Percentiles rank a stretch among this genome's conserved stretches.
Evolutionary conservation across 2,113 vertebrate genomes (phyloP).

Genomic region (Leucoraja erinaceus): DNA sequence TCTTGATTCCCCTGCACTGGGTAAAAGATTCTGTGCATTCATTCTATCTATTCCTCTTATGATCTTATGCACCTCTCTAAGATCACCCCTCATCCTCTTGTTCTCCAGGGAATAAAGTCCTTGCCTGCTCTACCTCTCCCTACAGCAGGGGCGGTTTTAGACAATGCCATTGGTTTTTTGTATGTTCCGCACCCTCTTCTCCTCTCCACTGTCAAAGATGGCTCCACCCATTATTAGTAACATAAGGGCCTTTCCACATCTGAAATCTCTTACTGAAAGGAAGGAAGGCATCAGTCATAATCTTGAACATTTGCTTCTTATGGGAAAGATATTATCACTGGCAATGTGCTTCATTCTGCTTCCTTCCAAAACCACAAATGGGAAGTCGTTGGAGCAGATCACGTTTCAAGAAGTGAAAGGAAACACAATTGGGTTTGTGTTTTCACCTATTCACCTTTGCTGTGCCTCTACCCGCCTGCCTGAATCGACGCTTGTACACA

Average conservation of each 20-base stretch:
- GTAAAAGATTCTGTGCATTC: too few species aligned
- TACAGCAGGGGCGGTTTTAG: neutral
- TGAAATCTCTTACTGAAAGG: neutral
- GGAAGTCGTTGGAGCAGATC: constrained; percentile 13
- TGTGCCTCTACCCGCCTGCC: neutral
- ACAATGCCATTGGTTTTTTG: neutral
- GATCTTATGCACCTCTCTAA: too few species aligned
- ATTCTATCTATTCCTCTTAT: too few species aligned
- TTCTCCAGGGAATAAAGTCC: too few species aligned
- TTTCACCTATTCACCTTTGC: neutral
- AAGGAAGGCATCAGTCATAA: constrained; percentile 19
- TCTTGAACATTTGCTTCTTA: constrained; percentile 5
- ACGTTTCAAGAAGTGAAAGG: neutral
- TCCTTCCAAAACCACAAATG: constrained; percentile 28
- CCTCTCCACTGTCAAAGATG: too few species aligned
- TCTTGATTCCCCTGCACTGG: too few species aligned
- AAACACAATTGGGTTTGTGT: neutral
- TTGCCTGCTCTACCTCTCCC: too few species aligned
- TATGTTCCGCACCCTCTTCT: neutral
- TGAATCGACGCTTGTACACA: neutral
- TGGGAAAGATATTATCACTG: constrained; percentile 26
- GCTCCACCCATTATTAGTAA: neutral
- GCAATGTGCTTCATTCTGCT: constrained; percentile 20
- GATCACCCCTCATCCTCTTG: too few species aligned
- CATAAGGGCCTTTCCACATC: neutral